Evolutionary conservation across 1,140 invertebrate species (phyloP), one percentile per base, ranked within the genome.

Genomic region (Meloidogyne exigua): DNA sequence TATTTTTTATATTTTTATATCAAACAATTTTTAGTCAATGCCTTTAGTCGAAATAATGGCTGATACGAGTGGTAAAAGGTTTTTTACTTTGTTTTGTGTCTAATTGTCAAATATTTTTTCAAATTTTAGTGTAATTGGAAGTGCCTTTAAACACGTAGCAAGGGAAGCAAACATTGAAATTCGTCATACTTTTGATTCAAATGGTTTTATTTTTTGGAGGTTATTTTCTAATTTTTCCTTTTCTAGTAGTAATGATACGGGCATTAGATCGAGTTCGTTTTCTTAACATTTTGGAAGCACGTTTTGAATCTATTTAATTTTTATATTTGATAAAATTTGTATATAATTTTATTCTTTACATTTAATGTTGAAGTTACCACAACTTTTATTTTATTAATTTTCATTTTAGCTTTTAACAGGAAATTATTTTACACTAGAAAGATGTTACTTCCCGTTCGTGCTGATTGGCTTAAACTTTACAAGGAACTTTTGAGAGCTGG

Each of bases 81-180:
- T 49, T 25, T 42, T 39, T 42, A 18, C 10, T 36, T 12, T 25
- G 2, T 42, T 7, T 68, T 44, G n/a, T 10, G 21, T 68, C 26
- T n/a, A n/a, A n/a, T n/a, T n/a, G n/a, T n/a, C n/a, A 23, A 11
- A 28, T 15, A 67, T 67, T 18, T n/a, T 39, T 49, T 69, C 15
- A 23, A 21, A 13, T 68, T 78, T 78, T 49, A 78, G 76, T 76
- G 49, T 78, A 68, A 78, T 78, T 68, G 76, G 76, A 11, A 63
- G 74, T 21, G 76, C 73, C 2, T 78, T 78, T 44, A 63, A 75
- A 36, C 57, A 73, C 12, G 69, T 73, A 18, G 76, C 76, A 15
- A 39, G 68, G 23, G 76, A 72, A 64, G 69, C 71, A 36, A 28
- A 77, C 25, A 78, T 78, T 73, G 76, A 69, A n/a, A 42, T 78